Conservation (phyloP, 2,888 invertebrate genomes). For the Parnassius apollo region DNA sequence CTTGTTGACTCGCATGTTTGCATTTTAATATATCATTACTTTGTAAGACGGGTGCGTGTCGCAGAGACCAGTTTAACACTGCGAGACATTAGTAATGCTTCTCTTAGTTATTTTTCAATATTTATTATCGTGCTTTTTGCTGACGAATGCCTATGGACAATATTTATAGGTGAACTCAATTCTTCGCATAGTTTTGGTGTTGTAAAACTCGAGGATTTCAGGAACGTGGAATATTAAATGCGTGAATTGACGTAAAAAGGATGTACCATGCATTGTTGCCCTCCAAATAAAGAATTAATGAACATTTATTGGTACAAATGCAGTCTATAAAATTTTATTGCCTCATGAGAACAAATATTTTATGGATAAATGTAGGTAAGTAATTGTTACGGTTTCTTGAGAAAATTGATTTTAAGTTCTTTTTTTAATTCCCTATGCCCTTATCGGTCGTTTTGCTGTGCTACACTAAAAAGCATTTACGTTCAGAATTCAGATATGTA, state of each 20-base stretch:
- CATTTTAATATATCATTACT: constrained; percentile 48
- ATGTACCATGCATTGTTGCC: not conserved
- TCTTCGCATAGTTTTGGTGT: constrained; percentile 1
- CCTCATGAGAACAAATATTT: no score
- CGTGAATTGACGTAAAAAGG: not conserved
- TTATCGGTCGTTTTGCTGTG: no score
- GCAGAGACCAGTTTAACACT: constrained; percentile 12
- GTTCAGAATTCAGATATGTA: no score
- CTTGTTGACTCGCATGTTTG: constrained; percentile 52
- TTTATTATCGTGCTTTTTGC: constrained; percentile 16
- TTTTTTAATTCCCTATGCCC: no score
- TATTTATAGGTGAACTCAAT: constrained; percentile 7
- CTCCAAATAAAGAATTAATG: constrained; percentile 9
- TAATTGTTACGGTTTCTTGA: no score
- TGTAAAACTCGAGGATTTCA: constrained; percentile 4
- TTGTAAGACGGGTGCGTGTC: not conserved
- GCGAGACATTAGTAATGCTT: constrained; percentile 2
- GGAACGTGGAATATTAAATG: constrained; percentile 21
- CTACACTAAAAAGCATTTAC: no score
- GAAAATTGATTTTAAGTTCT: no score
- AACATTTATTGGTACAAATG: not conserved
- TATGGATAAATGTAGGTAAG: no score
- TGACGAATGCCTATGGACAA: not conserved
- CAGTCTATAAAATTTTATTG: not conserved
- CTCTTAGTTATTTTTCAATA: constrained; percentile 11